Percentiles rank a stretch among this genome's conserved stretches.
These are phyloP conservation scores for Drosophila subobscura DNA, from an alignment of 1,140 invertebrate genomes.

Conservation along the genomic window DNA sequence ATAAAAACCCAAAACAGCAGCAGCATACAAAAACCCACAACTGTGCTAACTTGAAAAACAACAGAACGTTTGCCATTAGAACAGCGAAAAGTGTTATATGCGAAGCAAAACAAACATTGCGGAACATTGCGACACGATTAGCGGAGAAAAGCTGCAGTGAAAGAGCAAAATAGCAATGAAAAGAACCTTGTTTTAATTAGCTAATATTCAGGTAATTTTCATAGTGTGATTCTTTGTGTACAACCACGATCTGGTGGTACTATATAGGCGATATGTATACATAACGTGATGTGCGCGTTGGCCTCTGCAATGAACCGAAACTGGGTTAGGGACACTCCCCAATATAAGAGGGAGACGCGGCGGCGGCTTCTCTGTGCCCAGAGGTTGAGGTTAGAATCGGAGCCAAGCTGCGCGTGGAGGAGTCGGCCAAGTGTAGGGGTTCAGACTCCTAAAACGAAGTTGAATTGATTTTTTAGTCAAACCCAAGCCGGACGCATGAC, in stretches of 20 bases:
- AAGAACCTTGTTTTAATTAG: conserved; percentile 28
- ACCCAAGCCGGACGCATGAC: too few species aligned
- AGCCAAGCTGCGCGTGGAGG: conserved; percentile 31
- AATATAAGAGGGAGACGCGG: not conserved
- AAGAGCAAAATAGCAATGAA: not conserved
- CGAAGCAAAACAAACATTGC: conserved; percentile 46
- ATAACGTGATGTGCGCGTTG: conserved; percentile 26
- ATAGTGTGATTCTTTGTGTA: conserved; percentile 4
- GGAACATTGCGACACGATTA: conserved; percentile 28
- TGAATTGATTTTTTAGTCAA: conserved; percentile 67
- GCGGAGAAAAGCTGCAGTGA: conserved; percentile 27
- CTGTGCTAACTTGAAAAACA: conserved; percentile 32
- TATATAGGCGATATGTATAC: too few species aligned
- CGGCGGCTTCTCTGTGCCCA: too few species aligned
- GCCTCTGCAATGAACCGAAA: conserved; percentile 42
- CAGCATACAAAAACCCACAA: conserved; percentile 14
- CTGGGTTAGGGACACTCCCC: conserved; percentile 75
- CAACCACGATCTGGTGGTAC: not conserved
- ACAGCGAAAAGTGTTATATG: conserved; percentile 22
- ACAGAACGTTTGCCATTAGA: conserved; percentile 6
- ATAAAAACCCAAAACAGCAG: conserved; percentile 16
- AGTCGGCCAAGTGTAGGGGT: conserved; percentile 3
- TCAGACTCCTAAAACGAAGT: conserved; percentile 30
- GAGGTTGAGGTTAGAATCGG: conserved; percentile 40
- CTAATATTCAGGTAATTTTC: conserved; percentile 58